Evolutionary conservation across 2,113 vertebrate genomes (phyloP), one percentile per base, ranked within the genome.

Genomic region (Seriola aureovittata): DNA sequence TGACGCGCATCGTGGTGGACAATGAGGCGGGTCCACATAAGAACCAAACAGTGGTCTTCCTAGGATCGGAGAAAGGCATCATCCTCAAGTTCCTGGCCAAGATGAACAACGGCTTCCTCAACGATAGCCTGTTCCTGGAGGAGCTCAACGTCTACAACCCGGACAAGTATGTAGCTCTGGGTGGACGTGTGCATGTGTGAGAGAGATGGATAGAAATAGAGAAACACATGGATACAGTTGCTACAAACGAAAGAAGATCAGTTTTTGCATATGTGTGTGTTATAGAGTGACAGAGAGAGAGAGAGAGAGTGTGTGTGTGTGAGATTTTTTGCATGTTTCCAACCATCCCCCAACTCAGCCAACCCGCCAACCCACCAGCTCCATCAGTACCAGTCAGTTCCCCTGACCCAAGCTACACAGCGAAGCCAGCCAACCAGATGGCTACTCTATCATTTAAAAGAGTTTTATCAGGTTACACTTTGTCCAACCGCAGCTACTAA

Each of bases 21-120:
- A 96, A 94, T 8, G 85, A 96, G 42, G 98, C 98, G 5, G 98
- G 98, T 0, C 98, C 98, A 0, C 88, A 97, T 90, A 96, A 94
- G 84, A 99, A 99, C 92, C 96, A 97, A 87, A 99, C 98, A 0
- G 97, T 99, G 65, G 97, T 99, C 90, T 99, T 98, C 92, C 93
- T 99, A 93, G 98, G 98, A 70, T 99, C 98, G 0, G 98, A 99
- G 91, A 98, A 97, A 84, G 98, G 98, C 87, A 97, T 99, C 92
- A 95, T 99, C 90, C 94, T 99, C 88, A 99, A 99, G 93, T 99
- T 99, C 89, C 94, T 99, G 95, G 98, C 98, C 89, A 96, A 96
- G 87, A 96, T 96, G 91, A 97, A 93, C 93, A 97, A 93, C 19
- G 97, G 97, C 89, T 96, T 98, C 89, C 96, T 99, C 81, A 99